Evolutionary conservation across 1,140 invertebrate genomes (phyloP).

Genomic region (Bombus ignitus): DNA sequence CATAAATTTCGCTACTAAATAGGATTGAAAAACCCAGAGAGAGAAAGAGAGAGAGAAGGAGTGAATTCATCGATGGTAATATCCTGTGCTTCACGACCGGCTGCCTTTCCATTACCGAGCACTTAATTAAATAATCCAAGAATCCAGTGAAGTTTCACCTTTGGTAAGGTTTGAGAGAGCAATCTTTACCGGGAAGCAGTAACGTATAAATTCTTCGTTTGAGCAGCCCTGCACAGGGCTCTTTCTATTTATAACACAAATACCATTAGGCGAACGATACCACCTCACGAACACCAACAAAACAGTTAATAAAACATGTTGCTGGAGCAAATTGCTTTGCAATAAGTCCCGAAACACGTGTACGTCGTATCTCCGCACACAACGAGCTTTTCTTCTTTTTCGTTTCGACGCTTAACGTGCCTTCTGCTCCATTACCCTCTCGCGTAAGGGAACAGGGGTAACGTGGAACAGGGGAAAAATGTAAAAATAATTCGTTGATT

Average conservation of each 20-base stretch:
- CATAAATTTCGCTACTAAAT: neutral
- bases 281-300: slow-evolving; percentile 1
- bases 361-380: neutral
- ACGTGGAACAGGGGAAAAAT: neutral
- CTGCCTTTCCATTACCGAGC: slow-evolving; percentile 61
- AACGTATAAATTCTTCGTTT: slow-evolving; percentile 57
- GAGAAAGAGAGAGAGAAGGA: neutral
- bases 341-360: slow-evolving; percentile 29
- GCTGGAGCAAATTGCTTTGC: slow-evolving; percentile 14
- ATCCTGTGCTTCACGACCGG: slow-evolving; percentile 59
- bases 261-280: slow-evolving; percentile 16
- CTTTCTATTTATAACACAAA: slow-evolving; percentile 6
- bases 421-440: slow-evolving; percentile 10
- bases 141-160: slow-evolving; percentile 52
- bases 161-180: slow-evolving; percentile 18
- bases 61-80: slow-evolving; percentile 44
- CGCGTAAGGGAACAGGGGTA: neutral
- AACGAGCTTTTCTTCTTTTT: slow-evolving; percentile 17
- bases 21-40: neutral
- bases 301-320: slow-evolving; percentile 40
- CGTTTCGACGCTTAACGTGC: slow-evolving; percentile 1
- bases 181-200: slow-evolving; percentile 32
- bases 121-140: slow-evolving; percentile 66
- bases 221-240: slow-evolving; percentile 9
- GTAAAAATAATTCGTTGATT: slow-evolving; percentile 19